A percentile compares a stretch with the other conserved stretches of the same genome.
Conservation (phyloP, 2,113 vertebrate genomes). For the Ictalurus punctatus region DNA sequence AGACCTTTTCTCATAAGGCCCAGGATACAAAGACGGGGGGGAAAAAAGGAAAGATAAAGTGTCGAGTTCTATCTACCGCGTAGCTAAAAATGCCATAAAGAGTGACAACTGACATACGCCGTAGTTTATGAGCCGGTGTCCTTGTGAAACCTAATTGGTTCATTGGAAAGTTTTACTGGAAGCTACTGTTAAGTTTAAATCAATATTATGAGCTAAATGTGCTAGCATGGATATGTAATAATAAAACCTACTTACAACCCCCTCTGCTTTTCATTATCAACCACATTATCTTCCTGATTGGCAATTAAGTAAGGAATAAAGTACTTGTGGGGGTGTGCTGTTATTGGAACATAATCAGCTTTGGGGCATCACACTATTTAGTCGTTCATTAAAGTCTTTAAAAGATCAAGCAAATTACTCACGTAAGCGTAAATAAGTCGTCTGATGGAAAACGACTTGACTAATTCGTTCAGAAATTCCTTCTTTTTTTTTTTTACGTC, state of each 20-base stretch:
- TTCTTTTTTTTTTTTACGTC: neutral
- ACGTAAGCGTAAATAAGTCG: neutral
- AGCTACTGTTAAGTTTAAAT: neutral
- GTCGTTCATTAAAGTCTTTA: neutral
- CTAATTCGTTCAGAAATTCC: neutral
- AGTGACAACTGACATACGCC: slow-evolving; percentile 14
- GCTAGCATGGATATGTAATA: neutral
- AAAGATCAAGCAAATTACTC: neutral
- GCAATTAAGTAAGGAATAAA: neutral
- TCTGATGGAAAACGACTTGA: neutral
- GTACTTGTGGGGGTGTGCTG: neutral
- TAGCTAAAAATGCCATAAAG: slow-evolving; percentile 11
- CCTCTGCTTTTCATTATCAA: slow-evolving; percentile 1
- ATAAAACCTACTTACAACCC: slow-evolving; percentile 5
- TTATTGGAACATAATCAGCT: slow-evolving; percentile 8
- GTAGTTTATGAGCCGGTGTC: neutral
- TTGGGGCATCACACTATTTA: neutral
- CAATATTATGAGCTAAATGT: neutral
- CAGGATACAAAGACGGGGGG: neutral
- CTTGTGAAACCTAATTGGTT: neutral
- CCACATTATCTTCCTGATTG: slow-evolving; percentile 11
- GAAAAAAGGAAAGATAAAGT: slow-evolving; percentile 7
- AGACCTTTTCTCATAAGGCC: slow-evolving; percentile 30
- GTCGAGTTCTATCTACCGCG: slow-evolving; percentile 22
- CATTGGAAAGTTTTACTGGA: neutral